A percentile compares a stretch with the other conserved stretches of the same genome.
Conservation (phyloP, 2,888 invertebrate species). For the Ophioninae sp. region DNA sequence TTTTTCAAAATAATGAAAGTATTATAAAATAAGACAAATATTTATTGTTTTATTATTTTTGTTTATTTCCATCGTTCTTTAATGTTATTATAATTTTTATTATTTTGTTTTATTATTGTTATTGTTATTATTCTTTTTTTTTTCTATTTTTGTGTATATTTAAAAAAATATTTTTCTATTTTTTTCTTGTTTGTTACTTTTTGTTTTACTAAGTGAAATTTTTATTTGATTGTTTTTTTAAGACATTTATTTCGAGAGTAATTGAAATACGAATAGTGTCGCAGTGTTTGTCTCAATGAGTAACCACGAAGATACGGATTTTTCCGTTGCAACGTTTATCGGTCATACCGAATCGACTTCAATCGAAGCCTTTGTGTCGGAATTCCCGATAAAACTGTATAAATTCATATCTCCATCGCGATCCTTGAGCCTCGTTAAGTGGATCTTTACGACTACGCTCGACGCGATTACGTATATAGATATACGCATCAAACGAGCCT, state of each 20-base stretch:
- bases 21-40: too few species aligned
- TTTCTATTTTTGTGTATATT: not conserved
- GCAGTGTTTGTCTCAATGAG: not conserved
- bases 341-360: not conserved
- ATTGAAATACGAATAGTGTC: not conserved
- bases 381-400: constrained; percentile 8
- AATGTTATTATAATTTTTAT: too few species aligned
- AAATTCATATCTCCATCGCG: constrained; percentile 27
- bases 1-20: too few species aligned
- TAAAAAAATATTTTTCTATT: not conserved
- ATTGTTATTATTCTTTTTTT: not conserved
- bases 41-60: too few species aligned
- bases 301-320: not conserved
- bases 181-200: not conserved
- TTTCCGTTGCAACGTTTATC: not conserved
- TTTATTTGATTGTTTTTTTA: not conserved
- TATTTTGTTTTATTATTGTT: too few species aligned
- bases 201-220: not conserved
- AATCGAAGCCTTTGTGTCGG: constrained; percentile 5
- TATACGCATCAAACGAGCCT: not conserved
- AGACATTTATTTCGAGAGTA: not conserved
- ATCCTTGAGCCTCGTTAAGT: constrained; percentile 20
- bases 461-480: constrained; percentile 2
- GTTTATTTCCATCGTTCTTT: too few species aligned
- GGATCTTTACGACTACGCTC: constrained; percentile 5